Percentiles rank a stretch among this genome's conserved stretches.
phyloP scores from a whole-genome alignment of 2,797 vertebrate species.

The Hirundo rustica region DNA sequence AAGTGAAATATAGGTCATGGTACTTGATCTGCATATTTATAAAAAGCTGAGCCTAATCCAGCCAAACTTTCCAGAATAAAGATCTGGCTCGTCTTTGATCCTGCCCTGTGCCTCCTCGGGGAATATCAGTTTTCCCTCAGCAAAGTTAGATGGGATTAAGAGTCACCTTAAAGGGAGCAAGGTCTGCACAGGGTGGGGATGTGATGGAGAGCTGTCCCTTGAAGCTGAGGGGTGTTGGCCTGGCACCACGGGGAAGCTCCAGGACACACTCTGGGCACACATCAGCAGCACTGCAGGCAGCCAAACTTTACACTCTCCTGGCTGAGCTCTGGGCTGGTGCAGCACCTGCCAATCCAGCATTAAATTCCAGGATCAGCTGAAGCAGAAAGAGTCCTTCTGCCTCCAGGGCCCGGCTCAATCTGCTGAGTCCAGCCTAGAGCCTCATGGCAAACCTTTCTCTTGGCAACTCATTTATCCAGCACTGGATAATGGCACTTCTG shows the following conservation, averaged over 20 bases:
- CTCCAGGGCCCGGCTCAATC: fast-evolving
- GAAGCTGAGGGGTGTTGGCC: fast-evolving
- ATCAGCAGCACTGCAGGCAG: background rate
- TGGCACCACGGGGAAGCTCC: fast-evolving
- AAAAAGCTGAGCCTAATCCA: conserved; percentile 29
- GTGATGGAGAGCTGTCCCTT: fast-evolving
- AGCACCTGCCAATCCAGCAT: background rate
- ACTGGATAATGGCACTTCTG: background rate
- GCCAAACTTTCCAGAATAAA: conserved; percentile 17
- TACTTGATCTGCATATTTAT: conserved; percentile 45
- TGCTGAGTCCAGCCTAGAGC: background rate
- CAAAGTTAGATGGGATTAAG: background rate
- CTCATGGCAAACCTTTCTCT: background rate
- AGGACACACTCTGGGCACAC: background rate
- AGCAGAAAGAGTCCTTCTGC: background rate
- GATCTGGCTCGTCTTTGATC: conserved; percentile 8
- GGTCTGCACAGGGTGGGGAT: background rate
- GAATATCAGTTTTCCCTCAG: conserved; percentile 33
- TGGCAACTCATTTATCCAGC: background rate
- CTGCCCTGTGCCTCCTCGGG: background rate
- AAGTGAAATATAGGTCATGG: conserved; percentile 33
- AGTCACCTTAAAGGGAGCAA: background rate
- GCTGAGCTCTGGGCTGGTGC: background rate
- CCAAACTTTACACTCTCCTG: background rate
- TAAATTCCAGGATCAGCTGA: background rate